Percentiles rank a stretch among this genome's conserved stretches.
phyloP scores from a whole-genome alignment of 2,113 vertebrate genomes.

The Melanostigma gelatinosum region DNA sequence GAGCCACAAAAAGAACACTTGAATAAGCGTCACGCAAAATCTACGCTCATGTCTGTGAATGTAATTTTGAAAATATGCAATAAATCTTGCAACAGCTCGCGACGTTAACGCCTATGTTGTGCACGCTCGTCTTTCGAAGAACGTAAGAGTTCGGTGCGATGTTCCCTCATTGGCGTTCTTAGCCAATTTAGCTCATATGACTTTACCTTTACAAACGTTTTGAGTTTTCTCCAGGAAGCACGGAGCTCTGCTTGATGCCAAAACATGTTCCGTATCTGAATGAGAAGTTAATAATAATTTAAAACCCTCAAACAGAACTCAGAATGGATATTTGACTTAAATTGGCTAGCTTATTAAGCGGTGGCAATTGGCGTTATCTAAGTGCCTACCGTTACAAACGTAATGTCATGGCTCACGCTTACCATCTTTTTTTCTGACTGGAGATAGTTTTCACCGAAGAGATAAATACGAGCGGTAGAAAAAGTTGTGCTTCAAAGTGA shows the following conservation, averaged over 20 bases:
- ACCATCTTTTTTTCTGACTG: slow-evolving; percentile 11
- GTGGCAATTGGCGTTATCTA: background rate
- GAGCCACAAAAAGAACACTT: too few relatives aligned
- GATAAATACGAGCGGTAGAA: background rate
- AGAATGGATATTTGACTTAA: fast-evolving
- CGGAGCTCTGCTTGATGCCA: slow-evolving; percentile 57
- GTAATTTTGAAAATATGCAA: background rate
- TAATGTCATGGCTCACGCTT: background rate
- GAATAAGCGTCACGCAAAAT: too few relatives aligned
- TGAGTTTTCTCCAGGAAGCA: slow-evolving; percentile 77
- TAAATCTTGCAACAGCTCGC: background rate
- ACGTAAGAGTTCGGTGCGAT: background rate
- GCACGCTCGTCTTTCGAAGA: too few relatives aligned
- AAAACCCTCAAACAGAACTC: background rate
- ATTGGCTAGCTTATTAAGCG: background rate
- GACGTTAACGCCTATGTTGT: background rate
- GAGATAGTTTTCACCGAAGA: background rate
- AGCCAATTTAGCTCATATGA: background rate
- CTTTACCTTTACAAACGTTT: slow-evolving; percentile 82
- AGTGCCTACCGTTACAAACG: background rate
- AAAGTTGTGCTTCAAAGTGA: fast-evolving
- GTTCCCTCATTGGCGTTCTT: background rate
- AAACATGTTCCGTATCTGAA: slow-evolving; percentile 68
- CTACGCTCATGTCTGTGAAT: too few relatives aligned
- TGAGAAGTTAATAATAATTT: background rate